A percentile compares a stretch with the other conserved stretches of the same genome.
Evolutionary conservation across 2,888 invertebrate species (phyloP).

Genomic region (Leptopilina myrica): DNA sequence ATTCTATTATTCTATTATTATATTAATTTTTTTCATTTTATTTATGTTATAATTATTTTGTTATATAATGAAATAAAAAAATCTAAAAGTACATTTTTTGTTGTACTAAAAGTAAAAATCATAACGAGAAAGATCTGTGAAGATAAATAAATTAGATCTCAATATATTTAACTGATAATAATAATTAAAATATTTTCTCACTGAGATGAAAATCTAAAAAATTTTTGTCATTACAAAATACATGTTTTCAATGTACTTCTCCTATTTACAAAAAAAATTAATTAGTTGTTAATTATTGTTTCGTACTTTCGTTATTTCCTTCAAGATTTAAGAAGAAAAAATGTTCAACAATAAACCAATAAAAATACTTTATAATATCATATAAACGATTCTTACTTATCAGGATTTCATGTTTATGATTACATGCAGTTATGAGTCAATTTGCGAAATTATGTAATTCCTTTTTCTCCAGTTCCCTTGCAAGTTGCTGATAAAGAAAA

Average conservation of each 20-base stretch:
- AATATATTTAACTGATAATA: too few relatives aligned
- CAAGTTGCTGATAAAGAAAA: background rate
- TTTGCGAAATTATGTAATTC: background rate
- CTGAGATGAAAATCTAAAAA: too few relatives aligned
- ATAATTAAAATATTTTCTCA: too few relatives aligned
- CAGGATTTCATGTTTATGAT: background rate
- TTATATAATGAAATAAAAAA: too few relatives aligned
- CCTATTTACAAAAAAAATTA: background rate
- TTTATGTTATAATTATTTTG: too few relatives aligned
- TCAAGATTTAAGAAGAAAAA: slow-evolving; percentile 1
- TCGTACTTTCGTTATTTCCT: background rate
- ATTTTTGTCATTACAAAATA: too few relatives aligned
- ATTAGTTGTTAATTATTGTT: slow-evolving; percentile 1
- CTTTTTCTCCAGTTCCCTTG: slow-evolving; percentile 14
- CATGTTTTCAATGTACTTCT: background rate
- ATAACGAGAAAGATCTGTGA: too few relatives aligned
- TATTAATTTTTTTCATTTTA: too few relatives aligned
- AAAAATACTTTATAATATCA: background rate
- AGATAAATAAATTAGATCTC: too few relatives aligned
- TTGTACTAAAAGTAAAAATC: too few relatives aligned
- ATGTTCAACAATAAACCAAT: background rate
- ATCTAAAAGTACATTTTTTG: too few relatives aligned
- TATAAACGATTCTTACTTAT: background rate
- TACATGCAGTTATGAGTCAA: background rate
- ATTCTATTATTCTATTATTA: too few relatives aligned